phyloP scores from a whole-genome alignment of 2,797 vertebrate genomes.

The Heterohyrax brucei region DNA sequence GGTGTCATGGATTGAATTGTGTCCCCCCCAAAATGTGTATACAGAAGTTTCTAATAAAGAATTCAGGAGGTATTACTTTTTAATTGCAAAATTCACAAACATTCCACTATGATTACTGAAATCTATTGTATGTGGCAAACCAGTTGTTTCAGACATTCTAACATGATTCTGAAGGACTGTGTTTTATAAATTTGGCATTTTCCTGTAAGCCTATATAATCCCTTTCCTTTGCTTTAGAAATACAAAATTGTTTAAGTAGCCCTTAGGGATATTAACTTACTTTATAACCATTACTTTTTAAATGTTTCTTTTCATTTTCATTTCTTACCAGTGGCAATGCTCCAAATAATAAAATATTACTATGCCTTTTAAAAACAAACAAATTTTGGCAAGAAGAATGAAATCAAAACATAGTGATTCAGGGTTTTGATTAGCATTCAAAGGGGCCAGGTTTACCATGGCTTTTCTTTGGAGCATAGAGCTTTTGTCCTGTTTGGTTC shows the following conservation, averaged over 20 bases:
- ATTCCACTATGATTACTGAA: conserved; percentile 3
- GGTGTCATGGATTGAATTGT: too few relatives aligned
- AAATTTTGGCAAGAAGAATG: background rate
- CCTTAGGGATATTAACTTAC: background rate
- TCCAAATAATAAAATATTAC: conserved; percentile 41
- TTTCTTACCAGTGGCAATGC: background rate
- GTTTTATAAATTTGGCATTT: conserved; percentile 26
- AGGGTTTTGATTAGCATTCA: conserved; percentile 13
- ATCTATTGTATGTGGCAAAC: conserved; percentile 9
- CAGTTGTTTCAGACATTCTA: background rate
- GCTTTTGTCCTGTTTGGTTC: conserved; percentile 36
- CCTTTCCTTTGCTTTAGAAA: conserved; percentile 27
- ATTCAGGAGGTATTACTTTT: background rate
- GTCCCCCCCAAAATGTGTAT: background rate
- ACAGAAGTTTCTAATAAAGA: background rate
- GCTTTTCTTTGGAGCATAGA: conserved; percentile 58
- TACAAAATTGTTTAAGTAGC: conserved; percentile 30
- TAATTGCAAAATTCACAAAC: conserved; percentile 20
- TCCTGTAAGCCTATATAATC: conserved; percentile 19
- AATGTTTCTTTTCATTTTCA: conserved; percentile 9
- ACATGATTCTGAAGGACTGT: conserved; percentile 14
- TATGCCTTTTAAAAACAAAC: background rate
- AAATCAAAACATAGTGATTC: conserved; percentile 1
- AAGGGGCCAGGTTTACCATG: background rate
- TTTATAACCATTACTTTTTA: conserved; percentile 50